Conservation (phyloP, 1,140 invertebrate species). For the Cotesia chilonis region DNA sequence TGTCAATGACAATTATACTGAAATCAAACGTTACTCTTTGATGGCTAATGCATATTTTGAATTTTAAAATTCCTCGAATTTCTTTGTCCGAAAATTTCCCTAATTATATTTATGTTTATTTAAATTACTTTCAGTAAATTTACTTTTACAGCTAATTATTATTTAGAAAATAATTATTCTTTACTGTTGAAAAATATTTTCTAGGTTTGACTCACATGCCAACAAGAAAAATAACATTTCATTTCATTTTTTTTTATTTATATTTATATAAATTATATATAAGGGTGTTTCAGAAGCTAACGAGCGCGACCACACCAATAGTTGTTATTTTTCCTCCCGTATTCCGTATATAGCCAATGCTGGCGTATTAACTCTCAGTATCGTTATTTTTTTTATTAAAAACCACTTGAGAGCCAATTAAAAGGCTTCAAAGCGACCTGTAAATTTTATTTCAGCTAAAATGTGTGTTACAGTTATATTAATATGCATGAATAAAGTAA, state of each 20-base stretch:
- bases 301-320: conserved; percentile 19
- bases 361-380: conserved; percentile 14
- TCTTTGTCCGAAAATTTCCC: no score
- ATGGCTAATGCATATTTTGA: no score
- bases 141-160: no score
- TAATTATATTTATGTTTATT: no score
- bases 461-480: conserved; percentile 1
- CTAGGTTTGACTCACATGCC: no score
- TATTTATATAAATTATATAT: background rate
- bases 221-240: background rate
- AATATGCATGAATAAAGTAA: background rate
- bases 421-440: conserved; percentile 43
- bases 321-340: background rate
- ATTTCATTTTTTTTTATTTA: background rate
- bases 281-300: conserved; percentile 17
- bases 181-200: no score
- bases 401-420: conserved; percentile 58
- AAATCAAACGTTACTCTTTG: no score
- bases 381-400: conserved; percentile 42
- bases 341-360: background rate
- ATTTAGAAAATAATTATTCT: no score
- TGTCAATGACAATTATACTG: no score
- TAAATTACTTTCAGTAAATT: no score
- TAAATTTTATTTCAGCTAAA: background rate
- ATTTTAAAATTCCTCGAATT: no score